Base-by-base conservation (phyloP, 1,140 invertebrate species). In the Hyphantria cunea region DNA sequence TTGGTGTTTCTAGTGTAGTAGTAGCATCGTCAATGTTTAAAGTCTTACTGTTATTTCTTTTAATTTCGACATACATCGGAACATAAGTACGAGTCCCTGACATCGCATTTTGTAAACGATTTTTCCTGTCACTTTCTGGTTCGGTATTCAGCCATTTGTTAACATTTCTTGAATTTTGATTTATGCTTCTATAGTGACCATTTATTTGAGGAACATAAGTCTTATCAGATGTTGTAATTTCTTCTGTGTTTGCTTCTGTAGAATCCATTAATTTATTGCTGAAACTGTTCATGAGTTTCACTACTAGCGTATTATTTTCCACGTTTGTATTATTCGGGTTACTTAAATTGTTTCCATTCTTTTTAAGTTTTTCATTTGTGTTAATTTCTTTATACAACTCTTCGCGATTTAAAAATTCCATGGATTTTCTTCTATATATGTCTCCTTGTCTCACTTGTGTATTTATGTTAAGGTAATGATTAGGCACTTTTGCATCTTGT, bases 401-500 rank as follows among this genome's bases (percentile, higher is more conserved):
- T 44, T 44, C 41, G 1, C n/a, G 41, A 12, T 44, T n/a, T 9
- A 6, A 3, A 14, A 12, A 41, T 47, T 6, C 51, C 31, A 70
- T 56, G 12, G 56, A 70, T 51, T 61, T 68, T 60, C 68, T 48
- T 56, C 53, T 49, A 55, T 53, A 54, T 34, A 31, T 61, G 51
- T 47, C 49, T 61, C 25, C 53, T 49, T 56, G 60, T 62, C 66
- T 41, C 12, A 53, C 45, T 69, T 45, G 54, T 66, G 78, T 48
- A 75, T 66, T 47, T 44, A 15, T 3, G 13, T 66, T 32, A n/a
- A 62, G 6, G 55, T 89, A 90, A 17, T 84, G 73, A 33, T 82
- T 74, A 11, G 87, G 83, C 12, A 89, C 50, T 76, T 80, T 87
- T 10, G 87, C 87, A 66, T 90, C 87, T 76, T 83, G 82, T 8